These are phyloP conservation scores for Eucriotettix oculatus DNA, from an alignment of 2,888 invertebrate species.

Conservation along the genomic window DNA sequence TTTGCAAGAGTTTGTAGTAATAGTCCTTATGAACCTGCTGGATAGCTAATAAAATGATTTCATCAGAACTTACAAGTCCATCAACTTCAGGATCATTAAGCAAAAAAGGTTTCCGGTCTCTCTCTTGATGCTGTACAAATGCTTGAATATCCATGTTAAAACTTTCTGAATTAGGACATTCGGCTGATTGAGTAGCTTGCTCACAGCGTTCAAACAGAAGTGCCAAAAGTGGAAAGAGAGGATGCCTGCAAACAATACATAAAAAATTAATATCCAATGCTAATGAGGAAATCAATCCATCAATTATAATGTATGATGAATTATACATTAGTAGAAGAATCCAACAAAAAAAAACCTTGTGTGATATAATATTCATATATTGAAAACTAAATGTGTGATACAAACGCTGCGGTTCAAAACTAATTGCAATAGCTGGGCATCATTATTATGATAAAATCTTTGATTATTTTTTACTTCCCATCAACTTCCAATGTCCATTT, in stretches of 20 bases:
- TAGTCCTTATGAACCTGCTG: no score
- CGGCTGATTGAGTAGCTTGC: constrained; percentile 83
- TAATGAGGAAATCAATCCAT: background rate
- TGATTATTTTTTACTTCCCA: no score
- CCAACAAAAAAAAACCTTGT: background rate
- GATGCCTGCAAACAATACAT: constrained; percentile 49
- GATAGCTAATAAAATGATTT: no score
- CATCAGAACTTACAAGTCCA: constrained; percentile 47
- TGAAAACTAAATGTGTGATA: no score
- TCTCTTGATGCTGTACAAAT: constrained; percentile 78
- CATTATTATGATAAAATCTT: no score
- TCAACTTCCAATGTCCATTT: no score
- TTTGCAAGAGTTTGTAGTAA: no score
- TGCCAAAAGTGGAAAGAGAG: constrained; percentile 81
- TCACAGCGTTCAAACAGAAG: constrained; percentile 92
- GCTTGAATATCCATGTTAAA: constrained; percentile 83
- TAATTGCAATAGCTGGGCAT: no score
- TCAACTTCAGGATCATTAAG: constrained; percentile 89
- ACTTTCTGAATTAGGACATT: constrained; percentile 69
- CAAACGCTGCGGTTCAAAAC: no score
- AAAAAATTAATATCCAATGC: background rate
- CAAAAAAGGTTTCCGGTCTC: constrained; percentile 70
- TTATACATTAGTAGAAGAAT: background rate
- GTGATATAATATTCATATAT: no score
- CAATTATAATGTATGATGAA: background rate